Evolutionary conservation across 1,140 invertebrate species (phyloP), one percentile per base, ranked within the genome.

Genomic region (Drosophila teissieri): DNA sequence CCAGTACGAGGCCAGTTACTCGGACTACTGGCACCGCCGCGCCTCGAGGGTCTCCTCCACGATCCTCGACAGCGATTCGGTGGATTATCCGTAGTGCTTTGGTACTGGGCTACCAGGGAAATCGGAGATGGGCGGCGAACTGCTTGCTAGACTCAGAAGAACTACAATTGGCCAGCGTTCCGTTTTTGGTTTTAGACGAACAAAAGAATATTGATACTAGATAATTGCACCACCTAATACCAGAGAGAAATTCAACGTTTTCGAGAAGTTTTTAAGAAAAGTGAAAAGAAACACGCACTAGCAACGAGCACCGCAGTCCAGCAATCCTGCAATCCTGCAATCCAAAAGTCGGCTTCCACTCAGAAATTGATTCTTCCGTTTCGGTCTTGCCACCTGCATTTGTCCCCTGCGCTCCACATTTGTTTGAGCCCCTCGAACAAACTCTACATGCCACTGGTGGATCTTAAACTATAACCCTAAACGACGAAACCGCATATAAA

Each of bases 11-110:
- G 56, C 78, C 53, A 77, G 80, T 24, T 92, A 92, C 63, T 67
- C 73, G 55, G 89, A 91, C 64, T 92, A 91, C 77, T 92, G 88
- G 91, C 77, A 78, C 55, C 84, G 91, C 3, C 84, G 90, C 17
- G 62, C 79, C 36, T 91, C 90, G 55, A 80, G 83, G 53, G 80
- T 90, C 44, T 91, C 90, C 24, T 91, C 90, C 6, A 91, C 90
- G 34, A 48, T 77, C 22, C 78, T 91, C 55, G 90, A 91, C 57
- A 91, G 90, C 40, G 90, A 91, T 39, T 91, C 90, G 52, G 73
- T 90, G 55, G 90, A 90, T 46, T 91, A 91, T 67, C 90, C 84
- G 70, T 90, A 77, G 65, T 39, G 11, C 45, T 14, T 19, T 19
- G 19, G 19, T 19, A 19, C 19, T 19, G 19, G 31, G 1, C n/a